These are phyloP conservation scores for Sebastes vulpes DNA, from an alignment of 2,797 vertebrate genomes.

Conservation along the genomic window DNA sequence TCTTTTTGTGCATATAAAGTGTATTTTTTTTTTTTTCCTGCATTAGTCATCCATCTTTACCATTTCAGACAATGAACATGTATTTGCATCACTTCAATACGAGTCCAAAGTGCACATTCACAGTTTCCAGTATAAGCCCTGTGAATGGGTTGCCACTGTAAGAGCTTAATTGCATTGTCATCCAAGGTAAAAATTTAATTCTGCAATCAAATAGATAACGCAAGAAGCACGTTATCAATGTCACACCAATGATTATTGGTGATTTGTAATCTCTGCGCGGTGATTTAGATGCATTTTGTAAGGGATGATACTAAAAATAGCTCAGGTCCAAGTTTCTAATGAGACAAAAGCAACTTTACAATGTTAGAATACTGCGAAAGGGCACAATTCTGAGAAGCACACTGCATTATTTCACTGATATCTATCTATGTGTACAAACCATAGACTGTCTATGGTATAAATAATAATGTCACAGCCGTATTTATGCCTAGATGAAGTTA, in stretches of 20 bases:
- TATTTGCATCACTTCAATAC: conserved; percentile 7
- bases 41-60: conserved; percentile 66
- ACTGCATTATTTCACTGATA: not conserved
- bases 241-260: conserved; percentile 29
- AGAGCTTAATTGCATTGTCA: conserved; percentile 23
- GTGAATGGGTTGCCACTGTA: not conserved
- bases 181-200: conserved; percentile 34
- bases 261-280: conserved; percentile 37
- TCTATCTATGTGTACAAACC: too few relatives aligned
- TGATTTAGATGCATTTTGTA: conserved; percentile 29
- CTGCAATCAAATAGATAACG: conserved; percentile 49
- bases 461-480: too few relatives aligned
- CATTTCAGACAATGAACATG: conserved; percentile 42
- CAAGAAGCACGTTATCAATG: conserved; percentile 27
- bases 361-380: not conserved
- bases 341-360: not conserved
- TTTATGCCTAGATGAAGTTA: too few relatives aligned
- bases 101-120: conserved; percentile 32
- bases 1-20: conserved; percentile 60
- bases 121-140: conserved; percentile 22
- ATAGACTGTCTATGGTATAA: too few relatives aligned
- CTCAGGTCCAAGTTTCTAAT: not conserved
- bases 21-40: conserved; percentile 19
- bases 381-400: not conserved
- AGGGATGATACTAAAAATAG: not conserved